Evolutionary conservation across 2,888 invertebrate species (phyloP).

Genomic region (Papilio gigon): DNA sequence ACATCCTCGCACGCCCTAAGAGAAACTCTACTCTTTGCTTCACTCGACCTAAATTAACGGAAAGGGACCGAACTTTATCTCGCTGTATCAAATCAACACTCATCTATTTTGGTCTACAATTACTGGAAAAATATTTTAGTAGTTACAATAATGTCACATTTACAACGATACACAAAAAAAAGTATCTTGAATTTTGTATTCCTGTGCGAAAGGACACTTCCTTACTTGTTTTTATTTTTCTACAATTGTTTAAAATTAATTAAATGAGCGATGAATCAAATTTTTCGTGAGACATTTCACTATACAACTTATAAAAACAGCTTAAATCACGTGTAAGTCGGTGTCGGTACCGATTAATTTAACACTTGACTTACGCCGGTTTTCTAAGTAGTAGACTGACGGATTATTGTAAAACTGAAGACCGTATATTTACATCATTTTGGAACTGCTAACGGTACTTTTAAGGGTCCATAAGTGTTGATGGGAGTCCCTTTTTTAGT

Average conservation of each 20-base stretch:
- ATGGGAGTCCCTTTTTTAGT: no score
- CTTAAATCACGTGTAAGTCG: no score
- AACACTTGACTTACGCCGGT: no score
- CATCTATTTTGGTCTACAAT: constrained; percentile 40
- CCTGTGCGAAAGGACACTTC: no score
- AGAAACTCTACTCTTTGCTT: constrained; percentile 58
- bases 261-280: background rate
- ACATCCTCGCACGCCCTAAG: constrained; percentile 66
- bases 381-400: no score
- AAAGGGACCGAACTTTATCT: constrained; percentile 72
- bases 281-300: no score
- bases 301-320: no score
- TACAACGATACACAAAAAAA: constrained; percentile 24
- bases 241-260: background rate
- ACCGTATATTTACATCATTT: background rate
- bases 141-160: constrained; percentile 48
- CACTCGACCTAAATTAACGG: constrained; percentile 68
- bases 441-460: background rate
- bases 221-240: constrained; percentile 15
- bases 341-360: no score
- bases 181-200: background rate
- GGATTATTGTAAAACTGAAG: background rate
- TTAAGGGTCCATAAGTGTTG: no score
- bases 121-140: constrained; percentile 39
- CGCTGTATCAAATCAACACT: constrained; percentile 64